Conservation (phyloP, 2,113 vertebrate species). For the Eubucco bourcierii region DNA sequence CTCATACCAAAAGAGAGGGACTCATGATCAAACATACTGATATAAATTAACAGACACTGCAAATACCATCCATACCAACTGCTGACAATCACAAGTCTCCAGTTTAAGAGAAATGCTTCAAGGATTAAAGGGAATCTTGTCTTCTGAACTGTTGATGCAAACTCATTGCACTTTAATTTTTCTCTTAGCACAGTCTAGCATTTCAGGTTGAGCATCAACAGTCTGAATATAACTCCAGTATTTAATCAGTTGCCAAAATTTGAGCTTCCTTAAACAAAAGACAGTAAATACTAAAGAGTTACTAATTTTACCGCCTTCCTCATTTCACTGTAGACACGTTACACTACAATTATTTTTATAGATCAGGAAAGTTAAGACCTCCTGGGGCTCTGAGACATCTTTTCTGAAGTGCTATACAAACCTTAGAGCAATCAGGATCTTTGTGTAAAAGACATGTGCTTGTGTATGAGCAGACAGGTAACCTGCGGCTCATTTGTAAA, state of each 20-base stretch:
- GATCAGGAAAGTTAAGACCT: neutral
- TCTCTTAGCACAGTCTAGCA: neutral
- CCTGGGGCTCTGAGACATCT: neutral
- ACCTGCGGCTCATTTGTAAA: neutral
- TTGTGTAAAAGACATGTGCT: fast-evolving
- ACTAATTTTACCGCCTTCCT: neutral
- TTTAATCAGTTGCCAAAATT: neutral
- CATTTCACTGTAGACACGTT: neutral
- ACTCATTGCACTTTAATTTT: neutral
- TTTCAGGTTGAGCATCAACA: neutral
- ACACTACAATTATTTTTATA: neutral
- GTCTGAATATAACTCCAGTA: fast-evolving
- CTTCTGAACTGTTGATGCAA: neutral
- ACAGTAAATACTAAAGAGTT: neutral
- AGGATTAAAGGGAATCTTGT: neutral
- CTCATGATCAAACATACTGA: neutral
- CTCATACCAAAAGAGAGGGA: fast-evolving
- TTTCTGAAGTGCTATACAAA: neutral
- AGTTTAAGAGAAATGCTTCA: neutral
- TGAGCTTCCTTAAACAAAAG: neutral
- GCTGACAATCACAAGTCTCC: neutral
- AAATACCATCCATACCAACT: neutral
- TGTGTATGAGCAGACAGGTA: neutral
- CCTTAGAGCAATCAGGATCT: neutral
- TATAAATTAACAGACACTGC: neutral